Evolutionary conservation across 2,888 invertebrate genomes (phyloP).

Genomic region (Cephonodes hylas): DNA sequence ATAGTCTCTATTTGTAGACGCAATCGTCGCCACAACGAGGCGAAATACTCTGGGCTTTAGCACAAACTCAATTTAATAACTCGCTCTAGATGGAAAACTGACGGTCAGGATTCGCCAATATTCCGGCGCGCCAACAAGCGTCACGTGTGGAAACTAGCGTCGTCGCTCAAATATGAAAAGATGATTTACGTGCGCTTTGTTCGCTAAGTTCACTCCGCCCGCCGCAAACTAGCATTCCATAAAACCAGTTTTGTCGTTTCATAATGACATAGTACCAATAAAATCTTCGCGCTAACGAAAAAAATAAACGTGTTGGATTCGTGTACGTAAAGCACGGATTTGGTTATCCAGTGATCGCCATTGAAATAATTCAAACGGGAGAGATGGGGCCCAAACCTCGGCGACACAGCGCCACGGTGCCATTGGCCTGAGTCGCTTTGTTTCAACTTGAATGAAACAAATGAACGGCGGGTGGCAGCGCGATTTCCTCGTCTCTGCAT

Average conservation of each 20-base stretch:
- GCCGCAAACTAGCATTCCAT: background rate
- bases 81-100: background rate
- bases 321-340: background rate
- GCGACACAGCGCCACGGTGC: background rate
- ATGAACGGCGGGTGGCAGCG: background rate
- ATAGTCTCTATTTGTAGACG: background rate
- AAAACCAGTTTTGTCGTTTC: background rate
- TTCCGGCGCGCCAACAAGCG: background rate
- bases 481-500: background rate
- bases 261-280: background rate
- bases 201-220: background rate
- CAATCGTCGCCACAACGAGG: background rate
- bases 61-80: background rate
- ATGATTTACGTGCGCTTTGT: constrained; percentile 6
- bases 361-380: background rate
- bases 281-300: background rate
- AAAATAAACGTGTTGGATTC: background rate
- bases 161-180: constrained; percentile 5
- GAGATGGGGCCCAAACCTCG: background rate
- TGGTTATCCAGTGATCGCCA: background rate
- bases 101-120: background rate
- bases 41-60: background rate
- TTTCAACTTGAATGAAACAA: background rate
- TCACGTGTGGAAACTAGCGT: constrained; percentile 2
- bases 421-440: background rate